Evolutionary conservation across 64 coral and sea anemone genomes (phyloP).

Genomic region (Platygyra sinensis): DNA sequence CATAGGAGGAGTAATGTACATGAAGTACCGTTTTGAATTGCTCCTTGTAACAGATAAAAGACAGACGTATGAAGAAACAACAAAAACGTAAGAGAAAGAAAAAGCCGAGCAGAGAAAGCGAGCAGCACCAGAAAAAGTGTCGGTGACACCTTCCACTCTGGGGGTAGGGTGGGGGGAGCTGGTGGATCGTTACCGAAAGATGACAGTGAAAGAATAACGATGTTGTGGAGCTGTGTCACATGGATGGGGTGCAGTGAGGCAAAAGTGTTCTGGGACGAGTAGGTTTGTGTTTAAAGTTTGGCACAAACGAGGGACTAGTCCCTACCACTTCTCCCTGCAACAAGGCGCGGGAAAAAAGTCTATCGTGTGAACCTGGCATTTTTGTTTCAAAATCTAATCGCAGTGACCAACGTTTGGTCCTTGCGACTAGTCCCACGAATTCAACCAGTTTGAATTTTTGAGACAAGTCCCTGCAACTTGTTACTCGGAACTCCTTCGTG

Average conservation of each 20-base stretch:
- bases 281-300: not conserved
- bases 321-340: too few relatives aligned
- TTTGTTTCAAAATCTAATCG: too few relatives aligned
- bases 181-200: slow-evolving; percentile 80
- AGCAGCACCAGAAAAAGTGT: slow-evolving; percentile 52
- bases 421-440: too few relatives aligned
- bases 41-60: slow-evolving; percentile 58
- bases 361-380: too few relatives aligned
- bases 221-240: slow-evolving; percentile 86
- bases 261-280: slow-evolving; percentile 86
- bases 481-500: too few relatives aligned
- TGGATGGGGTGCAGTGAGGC: slow-evolving; percentile 88
- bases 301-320: too few relatives aligned
- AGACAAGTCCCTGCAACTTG: too few relatives aligned
- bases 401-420: too few relatives aligned
- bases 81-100: slow-evolving; percentile 89
- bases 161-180: slow-evolving; percentile 63
- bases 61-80: too few relatives aligned
- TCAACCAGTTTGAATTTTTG: too few relatives aligned
- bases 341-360: too few relatives aligned
- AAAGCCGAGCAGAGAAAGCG: slow-evolving; percentile 81
- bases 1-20: too few relatives aligned
- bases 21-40: not conserved
- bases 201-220: slow-evolving; percentile 81
- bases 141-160: slow-evolving; percentile 68